These are phyloP conservation scores for Thrips palmi DNA, from an alignment of 1,140 invertebrate genomes.

Conservation along the genomic window DNA sequence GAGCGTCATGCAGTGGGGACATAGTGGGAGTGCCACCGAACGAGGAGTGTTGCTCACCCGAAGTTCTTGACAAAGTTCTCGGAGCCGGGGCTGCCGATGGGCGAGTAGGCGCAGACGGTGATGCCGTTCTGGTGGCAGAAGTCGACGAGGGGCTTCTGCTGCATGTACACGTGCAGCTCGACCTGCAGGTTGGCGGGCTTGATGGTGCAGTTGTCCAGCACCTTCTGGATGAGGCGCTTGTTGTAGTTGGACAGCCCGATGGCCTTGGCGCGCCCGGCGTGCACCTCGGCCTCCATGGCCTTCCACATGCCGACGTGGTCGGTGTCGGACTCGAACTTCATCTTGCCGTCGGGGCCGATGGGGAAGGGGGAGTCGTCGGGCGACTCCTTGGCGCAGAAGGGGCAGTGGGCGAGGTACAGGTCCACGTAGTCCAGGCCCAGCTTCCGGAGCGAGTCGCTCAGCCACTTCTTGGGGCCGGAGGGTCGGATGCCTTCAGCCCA, in stretches of 20 bases:
- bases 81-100: conserved; percentile 49
- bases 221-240: conserved; percentile 16
- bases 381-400: no score
- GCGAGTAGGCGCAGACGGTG: conserved; percentile 61
- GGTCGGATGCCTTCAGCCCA: no score
- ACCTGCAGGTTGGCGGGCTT: conserved; percentile 33
- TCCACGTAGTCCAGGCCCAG: no score
- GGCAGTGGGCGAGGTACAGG: no score
- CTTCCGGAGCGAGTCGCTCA: no score
- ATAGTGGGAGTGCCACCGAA: no score
- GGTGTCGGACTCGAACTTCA: conserved; percentile 41
- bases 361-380: conserved; percentile 7
- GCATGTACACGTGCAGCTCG: conserved; percentile 66
- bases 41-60: no score
- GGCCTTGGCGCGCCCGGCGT: conserved; percentile 15
- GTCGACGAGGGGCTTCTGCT: conserved; percentile 53
- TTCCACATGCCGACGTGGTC: conserved; percentile 52
- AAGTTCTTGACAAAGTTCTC: no score
- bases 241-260: conserved; percentile 26
- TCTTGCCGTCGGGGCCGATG: conserved; percentile 32
- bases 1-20: no score
- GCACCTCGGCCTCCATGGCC: conserved; percentile 20
- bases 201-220: conserved; percentile 16
- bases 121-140: conserved; percentile 56
- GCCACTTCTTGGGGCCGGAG: no score